Evolutionary conservation across 2,113 vertebrate genomes (phyloP).

Genomic region (Cephalopterus ornatus): DNA sequence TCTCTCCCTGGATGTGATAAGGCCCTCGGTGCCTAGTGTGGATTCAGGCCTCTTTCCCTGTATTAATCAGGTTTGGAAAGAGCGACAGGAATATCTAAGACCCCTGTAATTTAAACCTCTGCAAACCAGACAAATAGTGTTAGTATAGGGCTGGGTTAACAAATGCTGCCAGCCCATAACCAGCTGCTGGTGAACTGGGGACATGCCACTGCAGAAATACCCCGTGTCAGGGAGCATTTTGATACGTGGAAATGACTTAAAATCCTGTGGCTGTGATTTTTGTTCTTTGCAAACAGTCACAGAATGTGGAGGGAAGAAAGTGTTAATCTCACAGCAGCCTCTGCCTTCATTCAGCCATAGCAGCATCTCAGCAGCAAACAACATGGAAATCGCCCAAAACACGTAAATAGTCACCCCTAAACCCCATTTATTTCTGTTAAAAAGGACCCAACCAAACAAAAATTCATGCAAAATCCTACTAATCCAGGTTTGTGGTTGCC

Average conservation of each 20-base stretch:
- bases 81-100: background rate
- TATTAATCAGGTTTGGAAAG: background rate
- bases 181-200: background rate
- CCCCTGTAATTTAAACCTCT: background rate
- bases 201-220: background rate
- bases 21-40: background rate
- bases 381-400: background rate
- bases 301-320: background rate
- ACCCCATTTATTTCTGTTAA: background rate
- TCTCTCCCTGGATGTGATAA: background rate
- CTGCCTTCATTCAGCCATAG: background rate
- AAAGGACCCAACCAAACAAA: background rate
- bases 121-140: background rate
- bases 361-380: background rate
- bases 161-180: background rate
- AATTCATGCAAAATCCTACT: background rate
- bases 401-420: background rate
- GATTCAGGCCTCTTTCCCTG: background rate
- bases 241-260: background rate
- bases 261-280: background rate
- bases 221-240: background rate
- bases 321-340: background rate
- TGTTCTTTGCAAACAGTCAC: background rate
- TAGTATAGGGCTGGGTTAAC: background rate
- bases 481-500: background rate